Percentiles rank a stretch among this genome's conserved stretches.
phyloP scores from a whole-genome alignment of 2,888 invertebrate species.

The Ectemnius lituratus region DNA sequence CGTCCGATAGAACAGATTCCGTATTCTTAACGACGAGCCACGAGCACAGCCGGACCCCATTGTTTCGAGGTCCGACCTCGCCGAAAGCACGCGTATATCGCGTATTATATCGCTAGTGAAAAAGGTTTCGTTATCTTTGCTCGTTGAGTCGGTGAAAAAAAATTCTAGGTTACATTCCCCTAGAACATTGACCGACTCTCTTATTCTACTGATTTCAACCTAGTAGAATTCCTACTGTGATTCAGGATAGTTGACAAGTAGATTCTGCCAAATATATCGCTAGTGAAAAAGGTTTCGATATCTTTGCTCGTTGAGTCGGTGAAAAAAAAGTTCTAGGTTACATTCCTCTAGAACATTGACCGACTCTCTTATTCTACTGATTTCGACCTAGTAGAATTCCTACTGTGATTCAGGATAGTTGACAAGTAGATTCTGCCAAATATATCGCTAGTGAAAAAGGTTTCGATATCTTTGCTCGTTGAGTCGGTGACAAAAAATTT shows the following conservation, averaged over 20 bases:
- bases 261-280: slow-evolving; percentile 28
- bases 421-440: slow-evolving; percentile 4
- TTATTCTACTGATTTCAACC: too few species aligned
- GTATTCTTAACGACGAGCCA: slow-evolving; percentile 63
- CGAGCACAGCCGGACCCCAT: slow-evolving; percentile 54
- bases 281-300: slow-evolving; percentile 38
- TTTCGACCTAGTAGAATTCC: too few species aligned
- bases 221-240: too few species aligned
- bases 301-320: background rate
- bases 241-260: too few species aligned
- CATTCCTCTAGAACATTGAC: too few species aligned
- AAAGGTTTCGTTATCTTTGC: slow-evolving; percentile 29
- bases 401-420: too few species aligned
- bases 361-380: too few species aligned
- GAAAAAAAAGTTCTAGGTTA: too few species aligned
- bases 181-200: too few species aligned
- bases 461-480: slow-evolving; percentile 14
- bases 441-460: slow-evolving; percentile 41
- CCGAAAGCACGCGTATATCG: slow-evolving; percentile 49
- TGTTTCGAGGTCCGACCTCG: slow-evolving; percentile 51
- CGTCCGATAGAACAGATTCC: slow-evolving; percentile 59
- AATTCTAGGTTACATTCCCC: too few species aligned
- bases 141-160: too few species aligned
- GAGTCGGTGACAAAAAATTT: too few species aligned
- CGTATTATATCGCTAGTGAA: slow-evolving; percentile 35